These are phyloP conservation scores for Morone chrysops DNA, from an alignment of 2,113 vertebrate genomes.

Conservation along the genomic window DNA sequence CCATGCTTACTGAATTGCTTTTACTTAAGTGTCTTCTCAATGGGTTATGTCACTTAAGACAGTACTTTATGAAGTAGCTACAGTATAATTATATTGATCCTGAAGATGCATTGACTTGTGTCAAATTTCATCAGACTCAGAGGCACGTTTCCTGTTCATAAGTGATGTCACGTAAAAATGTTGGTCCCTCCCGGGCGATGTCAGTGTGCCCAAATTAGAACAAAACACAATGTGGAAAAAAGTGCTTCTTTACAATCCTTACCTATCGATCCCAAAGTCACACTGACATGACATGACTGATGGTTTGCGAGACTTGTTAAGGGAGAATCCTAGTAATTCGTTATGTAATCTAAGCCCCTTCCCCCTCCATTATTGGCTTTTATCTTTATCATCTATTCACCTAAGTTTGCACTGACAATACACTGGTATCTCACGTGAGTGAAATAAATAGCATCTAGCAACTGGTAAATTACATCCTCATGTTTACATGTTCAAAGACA, in stretches of 20 bases:
- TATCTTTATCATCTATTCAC: not conserved
- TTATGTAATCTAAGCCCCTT: not conserved
- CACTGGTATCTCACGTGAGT: not conserved
- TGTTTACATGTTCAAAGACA: not conserved
- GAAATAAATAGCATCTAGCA: not conserved
- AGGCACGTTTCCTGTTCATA: not conserved
- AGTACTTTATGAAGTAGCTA: not conserved
- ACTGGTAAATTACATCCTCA: not conserved
- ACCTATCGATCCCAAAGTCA: not conserved
- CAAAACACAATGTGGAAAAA: not conserved
- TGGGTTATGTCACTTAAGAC: not conserved
- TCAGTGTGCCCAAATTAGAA: not conserved
- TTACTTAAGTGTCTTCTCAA: constrained; percentile 1
- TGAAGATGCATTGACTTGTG: not conserved
- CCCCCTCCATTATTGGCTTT: not conserved
- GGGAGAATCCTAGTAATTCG: not conserved
- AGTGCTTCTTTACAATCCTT: not conserved
- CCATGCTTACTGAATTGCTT: not conserved
- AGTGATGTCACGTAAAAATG: not conserved
- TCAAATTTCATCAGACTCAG: constrained; percentile 10
- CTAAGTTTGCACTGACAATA: not conserved
- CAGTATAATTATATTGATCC: constrained; percentile 30
- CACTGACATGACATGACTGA: not conserved
- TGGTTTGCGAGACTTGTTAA: not conserved
- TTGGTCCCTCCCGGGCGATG: not conserved